A percentile compares a stretch with the other conserved stretches of the same genome.
These are phyloP conservation scores for Leptinotarsa juncta DNA, from an alignment of 2,888 invertebrate species.

Conservation along the genomic window DNA sequence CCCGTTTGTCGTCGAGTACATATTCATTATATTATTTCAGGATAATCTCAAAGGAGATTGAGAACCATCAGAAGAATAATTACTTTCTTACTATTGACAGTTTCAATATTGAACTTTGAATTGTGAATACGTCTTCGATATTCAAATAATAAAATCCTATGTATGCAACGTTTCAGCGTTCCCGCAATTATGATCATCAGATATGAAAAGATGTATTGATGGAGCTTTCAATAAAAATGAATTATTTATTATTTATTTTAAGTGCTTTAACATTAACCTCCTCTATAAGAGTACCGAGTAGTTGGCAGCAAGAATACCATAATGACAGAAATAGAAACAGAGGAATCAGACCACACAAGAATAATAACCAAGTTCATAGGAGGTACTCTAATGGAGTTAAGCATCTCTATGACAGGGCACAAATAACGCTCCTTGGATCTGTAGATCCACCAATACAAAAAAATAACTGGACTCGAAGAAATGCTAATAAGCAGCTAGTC, in stretches of 20 bases:
- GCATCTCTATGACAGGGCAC: not conserved
- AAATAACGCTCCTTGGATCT: no score
- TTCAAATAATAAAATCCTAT: not conserved
- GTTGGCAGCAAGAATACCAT: conserved; percentile 37
- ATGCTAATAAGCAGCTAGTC: not conserved
- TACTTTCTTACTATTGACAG: not conserved
- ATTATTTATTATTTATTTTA: conserved; percentile 43
- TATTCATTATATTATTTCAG: not conserved
- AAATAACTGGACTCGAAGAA: not conserved
- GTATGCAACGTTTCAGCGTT: not conserved
- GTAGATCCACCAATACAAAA: not conserved
- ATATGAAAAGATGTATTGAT: not conserved
- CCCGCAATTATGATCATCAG: not conserved
- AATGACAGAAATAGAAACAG: conserved; percentile 19
- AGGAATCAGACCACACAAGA: conserved; percentile 28
- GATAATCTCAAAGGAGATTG: not conserved
- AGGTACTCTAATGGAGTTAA: not conserved
- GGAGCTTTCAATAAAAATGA: conserved; percentile 37
- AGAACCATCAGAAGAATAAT: not conserved
- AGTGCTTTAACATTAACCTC: conserved; percentile 42
- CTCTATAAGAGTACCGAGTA: conserved; percentile 47
- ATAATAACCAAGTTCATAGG: not conserved
- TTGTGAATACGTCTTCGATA: not conserved
- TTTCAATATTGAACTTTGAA: not conserved
- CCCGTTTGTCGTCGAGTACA: not conserved